phyloP scores from a whole-genome alignment of 1,140 invertebrate genomes.

The Diorhabda carinulata region DNA sequence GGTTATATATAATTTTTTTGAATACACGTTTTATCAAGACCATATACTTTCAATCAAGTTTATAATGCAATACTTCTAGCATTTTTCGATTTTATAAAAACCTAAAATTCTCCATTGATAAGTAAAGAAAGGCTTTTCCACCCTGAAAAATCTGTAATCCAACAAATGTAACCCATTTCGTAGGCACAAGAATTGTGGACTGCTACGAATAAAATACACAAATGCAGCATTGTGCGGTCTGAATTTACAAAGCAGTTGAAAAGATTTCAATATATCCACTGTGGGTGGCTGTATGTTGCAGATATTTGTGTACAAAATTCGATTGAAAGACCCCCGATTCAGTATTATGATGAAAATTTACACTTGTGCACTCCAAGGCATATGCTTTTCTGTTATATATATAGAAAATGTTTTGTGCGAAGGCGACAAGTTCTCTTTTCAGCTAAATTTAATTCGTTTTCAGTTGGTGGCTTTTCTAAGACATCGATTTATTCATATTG shows the following conservation, averaged over 20 bases:
- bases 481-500: slow-evolving; percentile 21
- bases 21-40: not conserved
- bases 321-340: slow-evolving; percentile 42
- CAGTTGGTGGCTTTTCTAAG: slow-evolving; percentile 27
- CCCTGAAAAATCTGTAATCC: slow-evolving; percentile 43
- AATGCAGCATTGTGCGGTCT: slow-evolving; percentile 43
- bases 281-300: slow-evolving; percentile 43
- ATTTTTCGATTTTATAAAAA: slow-evolving; percentile 10
- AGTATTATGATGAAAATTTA: slow-evolving; percentile 49
- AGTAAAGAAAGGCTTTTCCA: slow-evolving; percentile 38
- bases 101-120: slow-evolving; percentile 17
- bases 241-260: slow-evolving; percentile 49
- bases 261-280: slow-evolving; percentile 48
- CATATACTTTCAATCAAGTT: not conserved
- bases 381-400: slow-evolving; percentile 35
- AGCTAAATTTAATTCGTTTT: slow-evolving; percentile 44
- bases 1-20: not conserved
- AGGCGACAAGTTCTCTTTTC: slow-evolving; percentile 42
- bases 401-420: slow-evolving; percentile 35
- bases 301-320: slow-evolving; percentile 44
- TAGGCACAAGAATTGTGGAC: slow-evolving; percentile 38
- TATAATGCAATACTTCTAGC: not conserved
- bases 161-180: slow-evolving; percentile 46
- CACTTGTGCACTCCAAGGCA: slow-evolving; percentile 49
- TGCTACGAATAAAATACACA: slow-evolving; percentile 47